Evolutionary conservation across 2,888 invertebrate genomes (phyloP).

Genomic region (Clanis bilineata): DNA sequence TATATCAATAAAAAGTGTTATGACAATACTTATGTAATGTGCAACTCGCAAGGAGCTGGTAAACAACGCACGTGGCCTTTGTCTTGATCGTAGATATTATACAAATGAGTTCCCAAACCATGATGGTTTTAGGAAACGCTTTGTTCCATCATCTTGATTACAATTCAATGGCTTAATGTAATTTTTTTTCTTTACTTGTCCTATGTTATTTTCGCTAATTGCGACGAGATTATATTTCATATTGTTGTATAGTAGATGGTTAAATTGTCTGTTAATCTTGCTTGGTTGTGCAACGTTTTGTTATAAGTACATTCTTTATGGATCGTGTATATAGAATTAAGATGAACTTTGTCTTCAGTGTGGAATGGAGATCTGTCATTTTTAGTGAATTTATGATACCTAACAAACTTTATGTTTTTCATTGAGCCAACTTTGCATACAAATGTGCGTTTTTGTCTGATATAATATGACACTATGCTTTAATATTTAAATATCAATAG

Average conservation of each 20-base stretch:
- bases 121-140: constrained; percentile 48
- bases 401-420: background rate
- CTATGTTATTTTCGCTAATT: constrained; percentile 14
- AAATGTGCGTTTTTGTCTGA: background rate
- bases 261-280: background rate
- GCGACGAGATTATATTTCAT: background rate
- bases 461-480: background rate
- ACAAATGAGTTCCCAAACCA: constrained; percentile 50
- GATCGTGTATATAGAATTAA: background rate
- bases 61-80: constrained; percentile 42
- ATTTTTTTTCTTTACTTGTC: constrained; percentile 37
- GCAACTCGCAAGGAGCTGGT: constrained; percentile 16
- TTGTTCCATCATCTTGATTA: constrained; percentile 52
- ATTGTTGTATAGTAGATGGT: background rate
- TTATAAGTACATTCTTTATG: background rate
- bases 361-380: background rate
- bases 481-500: constrained; percentile 3
- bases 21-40: constrained; percentile 41
- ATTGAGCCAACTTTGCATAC: constrained; percentile 1
- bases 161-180: constrained; percentile 47
- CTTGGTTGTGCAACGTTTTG: background rate
- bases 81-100: constrained; percentile 37
- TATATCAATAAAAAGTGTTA: constrained; percentile 38
- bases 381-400: background rate
- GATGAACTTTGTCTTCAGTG: background rate